Evolutionary conservation across 2,113 vertebrate species (phyloP).

Genomic region (Spermophilus dauricus): DNA sequence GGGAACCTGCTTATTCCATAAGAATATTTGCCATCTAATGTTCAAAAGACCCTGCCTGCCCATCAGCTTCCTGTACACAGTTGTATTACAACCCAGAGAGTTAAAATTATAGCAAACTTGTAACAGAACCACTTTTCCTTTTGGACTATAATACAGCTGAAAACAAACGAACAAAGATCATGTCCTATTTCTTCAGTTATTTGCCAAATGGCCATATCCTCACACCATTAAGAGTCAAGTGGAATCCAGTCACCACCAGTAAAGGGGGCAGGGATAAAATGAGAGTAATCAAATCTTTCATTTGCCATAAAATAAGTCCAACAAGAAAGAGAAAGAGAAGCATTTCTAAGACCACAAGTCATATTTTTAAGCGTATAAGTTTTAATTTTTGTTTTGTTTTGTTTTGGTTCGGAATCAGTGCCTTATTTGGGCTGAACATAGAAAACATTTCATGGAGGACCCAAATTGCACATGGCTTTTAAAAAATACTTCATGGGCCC

Average conservation of each 20-base stretch:
- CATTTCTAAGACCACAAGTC: conserved; percentile 30
- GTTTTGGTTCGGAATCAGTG: conserved; percentile 21
- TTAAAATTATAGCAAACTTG: background rate
- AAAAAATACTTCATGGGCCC: conserved; percentile 28
- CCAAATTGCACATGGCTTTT: background rate
- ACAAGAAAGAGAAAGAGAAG: conserved; percentile 2
- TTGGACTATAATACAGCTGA: conserved; percentile 67
- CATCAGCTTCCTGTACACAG: background rate
- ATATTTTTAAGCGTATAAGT: conserved; percentile 40
- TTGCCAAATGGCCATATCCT: conserved; percentile 15
- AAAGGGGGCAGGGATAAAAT: background rate
- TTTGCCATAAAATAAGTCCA: conserved; percentile 12
- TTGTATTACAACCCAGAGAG: background rate
- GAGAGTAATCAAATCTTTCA: background rate
- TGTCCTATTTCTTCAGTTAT: conserved; percentile 14
- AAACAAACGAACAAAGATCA: conserved; percentile 27
- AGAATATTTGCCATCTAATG: conserved; percentile 30
- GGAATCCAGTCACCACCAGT: background rate
- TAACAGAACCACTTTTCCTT: conserved; percentile 16
- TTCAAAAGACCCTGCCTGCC: background rate
- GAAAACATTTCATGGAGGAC: conserved; percentile 42
- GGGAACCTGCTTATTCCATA: background rate
- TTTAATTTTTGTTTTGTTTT: background rate
- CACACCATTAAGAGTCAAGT: background rate
- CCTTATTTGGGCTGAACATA: conserved; percentile 59